Conservation (phyloP, 2,888 invertebrate species). For the Tetranychus piercei region DNA sequence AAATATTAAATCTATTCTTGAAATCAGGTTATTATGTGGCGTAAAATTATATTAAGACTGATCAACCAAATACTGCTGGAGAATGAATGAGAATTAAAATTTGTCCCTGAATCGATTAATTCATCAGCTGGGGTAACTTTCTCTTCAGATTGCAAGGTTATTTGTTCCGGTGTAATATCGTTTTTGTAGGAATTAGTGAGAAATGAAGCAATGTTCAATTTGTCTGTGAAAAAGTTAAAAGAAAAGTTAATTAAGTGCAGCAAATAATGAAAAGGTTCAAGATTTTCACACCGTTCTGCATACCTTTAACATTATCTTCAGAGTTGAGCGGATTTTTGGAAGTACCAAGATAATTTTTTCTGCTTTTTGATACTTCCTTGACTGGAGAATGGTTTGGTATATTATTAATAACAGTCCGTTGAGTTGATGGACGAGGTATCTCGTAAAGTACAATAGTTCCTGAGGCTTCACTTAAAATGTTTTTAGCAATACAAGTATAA, state of each 20-base stretch:
- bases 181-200: constrained; percentile 12
- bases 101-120: not conserved
- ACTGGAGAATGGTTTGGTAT: not conserved
- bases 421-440: constrained; percentile 11
- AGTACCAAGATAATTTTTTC: not conserved
- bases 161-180: constrained; percentile 16
- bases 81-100: not conserved
- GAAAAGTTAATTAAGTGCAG: not conserved
- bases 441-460: constrained; percentile 72
- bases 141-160: constrained; percentile 15
- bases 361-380: not conserved
- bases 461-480: constrained; percentile 78
- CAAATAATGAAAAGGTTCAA: not conserved
- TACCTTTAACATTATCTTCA: not conserved
- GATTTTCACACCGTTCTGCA: not conserved
- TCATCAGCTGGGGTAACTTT: not conserved
- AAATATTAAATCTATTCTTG: not conserved
- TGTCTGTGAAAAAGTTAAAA: not conserved
- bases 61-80: not conserved
- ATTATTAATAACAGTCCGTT: not conserved
- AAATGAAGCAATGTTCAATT: constrained; percentile 13
- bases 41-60: not conserved
- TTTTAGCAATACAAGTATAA: constrained; percentile 81
- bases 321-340: constrained; percentile 6
- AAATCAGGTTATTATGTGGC: not conserved